Conservation (phyloP, 2,797 vertebrate genomes). For the Bradypodion pumilum region DNA sequence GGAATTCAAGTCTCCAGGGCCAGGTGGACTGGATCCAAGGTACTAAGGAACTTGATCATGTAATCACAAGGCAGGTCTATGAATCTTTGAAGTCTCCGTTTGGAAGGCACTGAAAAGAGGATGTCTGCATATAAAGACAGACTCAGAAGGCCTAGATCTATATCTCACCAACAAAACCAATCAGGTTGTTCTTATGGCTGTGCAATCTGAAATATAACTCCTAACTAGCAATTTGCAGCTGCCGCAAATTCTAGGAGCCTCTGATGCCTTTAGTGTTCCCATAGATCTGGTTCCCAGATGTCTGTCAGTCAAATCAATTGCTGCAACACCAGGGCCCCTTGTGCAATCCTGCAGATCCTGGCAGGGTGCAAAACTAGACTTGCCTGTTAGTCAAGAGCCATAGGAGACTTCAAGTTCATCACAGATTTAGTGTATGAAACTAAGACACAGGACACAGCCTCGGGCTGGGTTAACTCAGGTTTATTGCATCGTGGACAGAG, state of each 20-base stretch:
- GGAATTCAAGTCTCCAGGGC: too few species aligned
- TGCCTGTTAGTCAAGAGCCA: not conserved
- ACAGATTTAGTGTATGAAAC: too few species aligned
- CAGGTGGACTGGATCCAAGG: too few species aligned
- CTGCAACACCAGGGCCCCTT: not conserved
- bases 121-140: not conserved
- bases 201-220: not conserved
- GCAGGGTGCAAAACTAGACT: slow-evolving; percentile 5
- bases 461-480: too few species aligned
- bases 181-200: not conserved
- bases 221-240: not conserved
- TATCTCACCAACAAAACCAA: not conserved
- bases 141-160: not conserved
- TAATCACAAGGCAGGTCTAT: not conserved
- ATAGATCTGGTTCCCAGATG: slow-evolving; percentile 4
- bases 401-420: not conserved
- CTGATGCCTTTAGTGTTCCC: not conserved
- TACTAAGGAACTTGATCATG: too few species aligned
- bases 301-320: not conserved
- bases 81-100: not conserved
- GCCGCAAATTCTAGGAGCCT: not conserved
- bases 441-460: too few species aligned
- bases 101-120: not conserved
- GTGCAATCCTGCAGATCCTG: not conserved
- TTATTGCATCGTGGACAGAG: too few species aligned